These are phyloP conservation scores for Haplotaxodon microlepis DNA, from an alignment of 2,113 vertebrate genomes.

Conservation along the genomic window DNA sequence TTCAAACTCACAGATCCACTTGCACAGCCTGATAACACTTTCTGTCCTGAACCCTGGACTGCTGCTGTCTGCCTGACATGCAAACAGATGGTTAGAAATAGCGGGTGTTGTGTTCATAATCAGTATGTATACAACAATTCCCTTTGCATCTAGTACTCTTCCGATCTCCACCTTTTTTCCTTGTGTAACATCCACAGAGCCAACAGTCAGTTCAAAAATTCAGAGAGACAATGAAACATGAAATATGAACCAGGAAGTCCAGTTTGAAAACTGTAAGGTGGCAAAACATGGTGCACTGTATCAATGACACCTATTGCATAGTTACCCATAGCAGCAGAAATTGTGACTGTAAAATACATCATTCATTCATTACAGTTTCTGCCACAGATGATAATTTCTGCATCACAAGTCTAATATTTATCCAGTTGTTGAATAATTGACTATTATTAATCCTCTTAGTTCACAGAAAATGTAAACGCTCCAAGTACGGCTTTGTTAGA, in stretches of 20 bases:
- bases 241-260: neutral
- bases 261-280: neutral
- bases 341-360: neutral
- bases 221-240: neutral
- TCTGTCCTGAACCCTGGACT: neutral
- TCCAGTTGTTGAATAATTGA: neutral
- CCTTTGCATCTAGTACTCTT: neutral
- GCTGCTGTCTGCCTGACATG: neutral
- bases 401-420: neutral
- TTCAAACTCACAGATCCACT: neutral
- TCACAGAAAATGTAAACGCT: neutral
- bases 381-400: neutral
- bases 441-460: neutral
- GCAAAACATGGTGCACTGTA: fast-evolving
- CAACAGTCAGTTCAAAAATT: neutral
- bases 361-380: fast-evolving
- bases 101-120: neutral
- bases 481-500: neutral
- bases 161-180: neutral
- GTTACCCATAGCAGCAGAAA: neutral
- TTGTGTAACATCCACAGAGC: neutral
- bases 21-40: neutral
- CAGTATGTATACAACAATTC: neutral
- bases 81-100: slow-evolving; percentile 11
- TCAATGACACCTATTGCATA: neutral